Evolutionary conservation across 2,888 invertebrate species (phyloP).

Genomic region (Melanophora roralis): DNA sequence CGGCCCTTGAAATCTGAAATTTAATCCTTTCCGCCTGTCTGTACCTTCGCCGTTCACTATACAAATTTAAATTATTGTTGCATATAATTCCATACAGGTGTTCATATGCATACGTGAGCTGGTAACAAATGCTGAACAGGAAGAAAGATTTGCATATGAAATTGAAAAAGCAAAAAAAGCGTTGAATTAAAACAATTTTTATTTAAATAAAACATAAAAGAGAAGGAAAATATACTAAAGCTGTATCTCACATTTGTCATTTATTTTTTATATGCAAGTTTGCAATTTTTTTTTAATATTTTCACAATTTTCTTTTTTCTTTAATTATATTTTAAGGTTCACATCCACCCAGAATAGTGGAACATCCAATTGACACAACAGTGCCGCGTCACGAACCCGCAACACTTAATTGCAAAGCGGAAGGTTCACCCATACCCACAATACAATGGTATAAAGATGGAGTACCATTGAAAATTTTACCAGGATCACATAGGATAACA

Average conservation of each 20-base stretch:
- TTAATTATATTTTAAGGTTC: conserved; percentile 74
- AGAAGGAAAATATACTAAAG: neutral
- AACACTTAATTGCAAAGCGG: conserved; percentile 93
- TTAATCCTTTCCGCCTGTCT: neutral
- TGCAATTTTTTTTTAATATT: neutral
- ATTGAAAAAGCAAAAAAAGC: neutral
- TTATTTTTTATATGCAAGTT: neutral
- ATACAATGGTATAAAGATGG: conserved; percentile 90
- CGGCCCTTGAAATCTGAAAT: neutral
- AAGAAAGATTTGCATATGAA: conserved; percentile 24
- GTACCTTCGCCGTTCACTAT: neutral
- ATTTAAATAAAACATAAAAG: conserved; percentile 1
- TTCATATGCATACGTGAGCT: conserved; percentile 49
- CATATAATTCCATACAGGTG: conserved; percentile 54
- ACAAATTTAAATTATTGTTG: conserved; percentile 33
- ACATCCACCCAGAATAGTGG: conserved; percentile 89
- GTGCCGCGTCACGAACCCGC: conserved; percentile 94
- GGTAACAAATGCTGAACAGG: conserved; percentile 7
- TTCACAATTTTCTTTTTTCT: conserved; percentile 1
- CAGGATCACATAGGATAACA: conserved; percentile 83
- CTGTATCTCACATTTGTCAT: conserved; percentile 12
- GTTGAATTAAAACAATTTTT: conserved; percentile 36
- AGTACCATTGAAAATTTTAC: conserved; percentile 80
- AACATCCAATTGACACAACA: conserved; percentile 93
- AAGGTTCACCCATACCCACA: conserved; percentile 86